Percentiles rank a stretch among this genome's conserved stretches.
Evolutionary conservation across 2,797 vertebrate species (phyloP).

Genomic region (Parambassis ranga): DNA sequence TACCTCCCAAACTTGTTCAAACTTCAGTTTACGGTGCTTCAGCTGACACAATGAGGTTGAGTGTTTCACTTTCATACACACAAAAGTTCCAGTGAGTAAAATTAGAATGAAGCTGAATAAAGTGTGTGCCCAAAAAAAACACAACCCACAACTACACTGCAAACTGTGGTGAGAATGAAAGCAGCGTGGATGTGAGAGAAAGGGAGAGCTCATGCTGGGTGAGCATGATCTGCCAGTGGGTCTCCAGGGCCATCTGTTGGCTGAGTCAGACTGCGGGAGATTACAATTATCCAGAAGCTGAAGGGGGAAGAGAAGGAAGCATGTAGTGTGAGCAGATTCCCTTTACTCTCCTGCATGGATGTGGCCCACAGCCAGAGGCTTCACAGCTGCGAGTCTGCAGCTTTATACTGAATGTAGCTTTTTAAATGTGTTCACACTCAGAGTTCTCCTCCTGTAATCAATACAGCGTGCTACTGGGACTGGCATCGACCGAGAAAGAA

Average conservation of each 20-base stretch:
- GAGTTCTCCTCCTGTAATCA: slow-evolving; percentile 49
- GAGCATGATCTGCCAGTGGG: slow-evolving; percentile 61
- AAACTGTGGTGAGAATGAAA: slow-evolving; percentile 52
- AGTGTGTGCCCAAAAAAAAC: slow-evolving; percentile 5
- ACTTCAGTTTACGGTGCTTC: slow-evolving; percentile 2
- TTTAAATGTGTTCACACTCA: slow-evolving; percentile 54
- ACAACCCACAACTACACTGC: slow-evolving; percentile 15
- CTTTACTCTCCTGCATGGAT: slow-evolving; percentile 35
- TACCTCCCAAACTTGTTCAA: not conserved
- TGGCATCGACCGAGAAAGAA: not conserved
- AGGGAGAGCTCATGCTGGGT: slow-evolving; percentile 59
- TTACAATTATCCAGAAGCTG: slow-evolving; percentile 59
- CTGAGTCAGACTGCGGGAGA: slow-evolving; percentile 60
- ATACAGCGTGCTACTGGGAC: slow-evolving; percentile 26
- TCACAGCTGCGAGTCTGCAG: slow-evolving; percentile 52
- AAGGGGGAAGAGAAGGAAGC: slow-evolving; percentile 17
- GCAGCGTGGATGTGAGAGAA: slow-evolving; percentile 42
- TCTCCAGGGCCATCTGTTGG: slow-evolving; percentile 74
- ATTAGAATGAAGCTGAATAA: slow-evolving; percentile 46
- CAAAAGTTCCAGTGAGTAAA: slow-evolving; percentile 27
- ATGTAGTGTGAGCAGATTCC: slow-evolving; percentile 42
- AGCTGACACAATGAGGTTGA: slow-evolving; percentile 5
- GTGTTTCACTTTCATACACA: not conserved
- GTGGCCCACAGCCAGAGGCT: slow-evolving; percentile 53
- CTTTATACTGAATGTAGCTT: slow-evolving; percentile 38